Percentiles rank a stretch among this genome's conserved stretches.
These are phyloP conservation scores for Drosophila bunnanda DNA, from an alignment of 2,888 invertebrate genomes.

Conservation along the genomic window DNA sequence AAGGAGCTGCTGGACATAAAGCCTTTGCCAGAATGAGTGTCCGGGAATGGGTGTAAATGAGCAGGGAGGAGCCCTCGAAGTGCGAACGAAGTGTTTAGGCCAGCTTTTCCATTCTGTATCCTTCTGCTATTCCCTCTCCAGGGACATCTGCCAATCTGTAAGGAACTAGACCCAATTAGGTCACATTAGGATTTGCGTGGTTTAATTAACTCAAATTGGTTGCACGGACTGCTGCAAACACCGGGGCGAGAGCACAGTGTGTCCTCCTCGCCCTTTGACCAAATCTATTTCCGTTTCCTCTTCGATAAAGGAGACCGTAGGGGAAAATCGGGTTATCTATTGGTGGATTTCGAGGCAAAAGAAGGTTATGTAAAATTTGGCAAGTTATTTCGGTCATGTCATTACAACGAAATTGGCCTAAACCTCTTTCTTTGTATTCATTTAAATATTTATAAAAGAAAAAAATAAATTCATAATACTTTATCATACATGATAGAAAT, in stretches of 20 bases:
- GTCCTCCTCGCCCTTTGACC: conserved; percentile 15
- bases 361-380: not conserved
- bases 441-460: not conserved
- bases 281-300: conserved; percentile 32
- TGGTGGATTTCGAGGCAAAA: not conserved
- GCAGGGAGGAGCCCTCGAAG: conserved; percentile 39
- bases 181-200: conserved; percentile 74
- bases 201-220: conserved; percentile 75
- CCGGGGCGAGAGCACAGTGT: conserved; percentile 7
- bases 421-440: not conserved
- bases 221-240: conserved; percentile 48
- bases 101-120: conserved; percentile 7
- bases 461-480: not conserved
- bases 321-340: conserved; percentile 22
- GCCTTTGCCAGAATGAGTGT: conserved; percentile 34
- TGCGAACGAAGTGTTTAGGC: conserved; percentile 37
- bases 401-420: not conserved
- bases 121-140: conserved; percentile 19
- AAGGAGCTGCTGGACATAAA: conserved; percentile 44
- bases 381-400: conserved; percentile 1
- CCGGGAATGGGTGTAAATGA: conserved; percentile 40
- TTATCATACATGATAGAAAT: not conserved
- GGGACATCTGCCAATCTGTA: conserved; percentile 52
- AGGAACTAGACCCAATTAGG: conserved; percentile 64
- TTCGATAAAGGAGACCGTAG: not conserved